A percentile compares a stretch with the other conserved stretches of the same genome.
Evolutionary conservation across 2,888 invertebrate genomes (phyloP).

Genomic region (Pristionchus mayeri): DNA sequence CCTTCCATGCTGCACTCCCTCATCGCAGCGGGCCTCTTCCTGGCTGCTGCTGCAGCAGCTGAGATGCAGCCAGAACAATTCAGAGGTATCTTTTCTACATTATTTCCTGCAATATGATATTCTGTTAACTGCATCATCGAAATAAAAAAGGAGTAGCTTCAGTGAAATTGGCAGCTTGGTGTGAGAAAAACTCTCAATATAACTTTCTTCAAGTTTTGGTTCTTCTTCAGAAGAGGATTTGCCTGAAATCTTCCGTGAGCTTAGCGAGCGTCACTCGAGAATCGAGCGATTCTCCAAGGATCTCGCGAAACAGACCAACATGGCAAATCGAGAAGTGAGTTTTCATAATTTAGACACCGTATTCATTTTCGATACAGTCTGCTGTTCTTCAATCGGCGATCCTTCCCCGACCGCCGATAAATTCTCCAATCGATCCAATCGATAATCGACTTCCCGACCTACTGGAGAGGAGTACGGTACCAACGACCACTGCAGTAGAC

Average conservation of each 20-base stretch:
- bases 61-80: constrained; percentile 13
- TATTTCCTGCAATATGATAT: not conserved
- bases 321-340: constrained; percentile 14
- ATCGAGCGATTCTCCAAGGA: constrained; percentile 44
- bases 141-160: too few relatives aligned
- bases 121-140: not conserved
- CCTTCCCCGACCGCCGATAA: constrained; percentile 11
- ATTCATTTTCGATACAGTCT: too few relatives aligned
- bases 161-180: too few relatives aligned
- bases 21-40: not conserved
- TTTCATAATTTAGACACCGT: too few relatives aligned
- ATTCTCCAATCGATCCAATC: not conserved
- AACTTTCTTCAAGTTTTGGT: not conserved
- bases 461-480: constrained; percentile 24
- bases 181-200: not conserved
- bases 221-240: constrained; percentile 35
- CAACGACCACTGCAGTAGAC: not conserved
- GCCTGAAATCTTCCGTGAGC: constrained; percentile 20
- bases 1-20: not conserved
- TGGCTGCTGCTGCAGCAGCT: not conserved
- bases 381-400: not conserved
- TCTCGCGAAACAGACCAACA: constrained; percentile 12
- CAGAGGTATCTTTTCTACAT: not conserved
- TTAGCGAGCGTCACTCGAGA: not conserved
- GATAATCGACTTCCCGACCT: constrained; percentile 25